phyloP scores from a whole-genome alignment of 1,140 invertebrate species.

The Idris sp. region DNA sequence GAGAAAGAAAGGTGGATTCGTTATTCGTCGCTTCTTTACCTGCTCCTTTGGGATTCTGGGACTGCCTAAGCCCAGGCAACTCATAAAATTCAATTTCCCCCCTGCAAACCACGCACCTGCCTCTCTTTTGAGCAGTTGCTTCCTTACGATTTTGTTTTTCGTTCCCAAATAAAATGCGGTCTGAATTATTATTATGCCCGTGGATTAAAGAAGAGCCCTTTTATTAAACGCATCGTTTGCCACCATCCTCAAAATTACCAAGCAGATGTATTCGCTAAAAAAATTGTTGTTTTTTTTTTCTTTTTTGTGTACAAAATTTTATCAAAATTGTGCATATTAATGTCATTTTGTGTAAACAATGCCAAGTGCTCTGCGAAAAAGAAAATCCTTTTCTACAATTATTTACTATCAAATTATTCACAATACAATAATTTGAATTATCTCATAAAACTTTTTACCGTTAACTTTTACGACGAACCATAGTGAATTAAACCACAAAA shows the following conservation, averaged over 20 bases:
- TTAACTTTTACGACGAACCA: constrained; percentile 34
- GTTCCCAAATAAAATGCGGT: constrained; percentile 29
- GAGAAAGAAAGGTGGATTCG: constrained; percentile 25
- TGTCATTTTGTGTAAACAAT: not conserved
- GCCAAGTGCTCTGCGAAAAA: too few species aligned
- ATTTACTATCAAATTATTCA: constrained; percentile 31
- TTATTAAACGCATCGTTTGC: constrained; percentile 1
- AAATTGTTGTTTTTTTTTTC: too few species aligned
- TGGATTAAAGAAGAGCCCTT: constrained; percentile 7
- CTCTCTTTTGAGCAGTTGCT: constrained; percentile 17
- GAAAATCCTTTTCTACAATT: constrained; percentile 8
- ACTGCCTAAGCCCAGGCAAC: constrained; percentile 26
- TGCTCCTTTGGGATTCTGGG: constrained; percentile 37
- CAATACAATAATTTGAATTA: constrained; percentile 31
- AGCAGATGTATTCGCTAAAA: not conserved
- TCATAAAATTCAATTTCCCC: constrained; percentile 49
- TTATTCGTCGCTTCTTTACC: constrained; percentile 32
- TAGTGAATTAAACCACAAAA: constrained; percentile 27
- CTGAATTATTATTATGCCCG: constrained; percentile 18
- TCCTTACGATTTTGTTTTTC: constrained; percentile 30
- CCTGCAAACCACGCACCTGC: constrained; percentile 45
- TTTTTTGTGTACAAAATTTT: too few species aligned
- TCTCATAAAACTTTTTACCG: constrained; percentile 35
- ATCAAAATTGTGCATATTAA: not conserved
- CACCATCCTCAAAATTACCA: constrained; percentile 4